A percentile compares a stretch with the other conserved stretches of the same genome.
Conservation (phyloP, 2,113 vertebrate genomes). For the Microcebus ravelobensis region DNA sequence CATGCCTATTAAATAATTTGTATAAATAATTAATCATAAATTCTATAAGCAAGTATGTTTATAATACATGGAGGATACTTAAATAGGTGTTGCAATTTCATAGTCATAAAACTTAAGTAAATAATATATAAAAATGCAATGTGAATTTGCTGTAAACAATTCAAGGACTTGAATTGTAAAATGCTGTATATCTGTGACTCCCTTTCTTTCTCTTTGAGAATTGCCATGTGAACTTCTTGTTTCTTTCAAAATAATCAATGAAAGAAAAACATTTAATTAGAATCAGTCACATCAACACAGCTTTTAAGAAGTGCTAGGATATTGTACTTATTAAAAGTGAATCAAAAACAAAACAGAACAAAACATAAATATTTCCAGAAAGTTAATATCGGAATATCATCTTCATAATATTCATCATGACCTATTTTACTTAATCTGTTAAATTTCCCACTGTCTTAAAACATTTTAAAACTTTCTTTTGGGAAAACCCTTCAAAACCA, state of each 20-base stretch:
- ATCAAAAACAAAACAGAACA: background rate
- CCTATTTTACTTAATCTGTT: background rate
- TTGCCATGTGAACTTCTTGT: background rate
- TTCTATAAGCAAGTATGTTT: background rate
- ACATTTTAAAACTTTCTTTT: background rate
- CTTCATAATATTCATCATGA: background rate
- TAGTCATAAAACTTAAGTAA: background rate
- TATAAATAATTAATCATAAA: background rate
- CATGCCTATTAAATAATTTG: background rate
- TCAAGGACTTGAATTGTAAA: background rate
- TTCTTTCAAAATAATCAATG: background rate
- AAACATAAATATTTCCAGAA: conserved; percentile 12
- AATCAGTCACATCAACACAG: background rate
- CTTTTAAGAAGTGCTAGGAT: background rate
- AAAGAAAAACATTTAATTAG: background rate
- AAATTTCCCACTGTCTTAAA: conserved; percentile 13
- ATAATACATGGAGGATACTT: background rate
- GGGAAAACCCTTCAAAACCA: background rate
- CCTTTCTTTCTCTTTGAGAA: background rate
- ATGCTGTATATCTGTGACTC: background rate
- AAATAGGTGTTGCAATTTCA: background rate
- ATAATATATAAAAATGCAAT: background rate
- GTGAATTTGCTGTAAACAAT: background rate
- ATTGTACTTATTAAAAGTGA: background rate
- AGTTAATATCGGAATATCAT: background rate